Conservation (phyloP, 2,797 vertebrate genomes). For the Neosilurus mollespiculum region DNA sequence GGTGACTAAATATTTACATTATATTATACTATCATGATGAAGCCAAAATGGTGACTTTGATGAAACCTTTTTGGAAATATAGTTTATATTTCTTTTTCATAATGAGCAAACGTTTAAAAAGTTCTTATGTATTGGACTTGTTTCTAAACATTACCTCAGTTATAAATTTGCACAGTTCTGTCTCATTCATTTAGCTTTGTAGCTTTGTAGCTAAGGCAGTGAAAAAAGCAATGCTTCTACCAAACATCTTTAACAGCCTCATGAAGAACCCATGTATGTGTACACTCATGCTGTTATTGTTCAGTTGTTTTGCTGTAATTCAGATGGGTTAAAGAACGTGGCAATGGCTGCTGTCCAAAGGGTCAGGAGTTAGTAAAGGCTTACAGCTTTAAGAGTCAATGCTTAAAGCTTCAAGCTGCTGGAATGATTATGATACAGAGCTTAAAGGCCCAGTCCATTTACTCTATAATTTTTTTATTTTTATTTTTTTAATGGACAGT, state of each 20-base stretch:
- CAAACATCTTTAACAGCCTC: not conserved
- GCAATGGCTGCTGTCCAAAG: conserved; percentile 1
- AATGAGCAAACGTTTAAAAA: not conserved
- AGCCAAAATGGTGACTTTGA: not conserved
- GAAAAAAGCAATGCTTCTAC: not conserved
- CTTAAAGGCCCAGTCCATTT: not conserved
- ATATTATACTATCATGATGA: too few species aligned
- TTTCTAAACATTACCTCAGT: not conserved
- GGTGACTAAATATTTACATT: too few species aligned
- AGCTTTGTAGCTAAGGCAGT: not conserved
- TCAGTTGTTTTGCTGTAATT: conserved; percentile 5
- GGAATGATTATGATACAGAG: not conserved
- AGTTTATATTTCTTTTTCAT: not conserved
- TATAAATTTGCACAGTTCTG: not conserved
- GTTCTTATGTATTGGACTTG: not conserved
- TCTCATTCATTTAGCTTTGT: not conserved
- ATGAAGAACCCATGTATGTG: not conserved
- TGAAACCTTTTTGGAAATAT: not conserved
- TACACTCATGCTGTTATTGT: conserved; percentile 11
- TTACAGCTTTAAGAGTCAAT: not conserved
- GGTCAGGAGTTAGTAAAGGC: not conserved
- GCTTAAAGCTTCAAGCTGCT: not conserved
- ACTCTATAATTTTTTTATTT: too few species aligned
- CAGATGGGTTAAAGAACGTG: not conserved
- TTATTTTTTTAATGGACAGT: not conserved